A percentile compares a stretch with the other conserved stretches of the same genome.
Conservation (phyloP, 2,888 invertebrate species). For the Cloeon dipterum region DNA sequence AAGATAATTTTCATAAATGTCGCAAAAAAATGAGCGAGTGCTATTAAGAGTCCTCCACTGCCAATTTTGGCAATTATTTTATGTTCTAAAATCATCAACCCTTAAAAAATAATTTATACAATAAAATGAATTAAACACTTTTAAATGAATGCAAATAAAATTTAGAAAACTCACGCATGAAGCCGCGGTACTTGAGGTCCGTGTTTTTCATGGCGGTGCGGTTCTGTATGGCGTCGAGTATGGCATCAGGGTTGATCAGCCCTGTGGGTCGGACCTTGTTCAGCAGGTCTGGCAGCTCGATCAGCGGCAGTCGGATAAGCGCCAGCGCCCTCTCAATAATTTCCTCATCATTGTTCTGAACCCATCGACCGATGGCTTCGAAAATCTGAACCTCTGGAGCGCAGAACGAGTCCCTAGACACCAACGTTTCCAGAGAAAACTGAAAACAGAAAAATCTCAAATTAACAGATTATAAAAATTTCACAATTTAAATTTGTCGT, state of each 20-base stretch:
- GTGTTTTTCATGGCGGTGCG: conserved; percentile 56
- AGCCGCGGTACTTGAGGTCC: conserved; percentile 65
- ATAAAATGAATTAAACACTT: no score
- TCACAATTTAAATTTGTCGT: no score
- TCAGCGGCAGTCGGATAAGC: conserved; percentile 55
- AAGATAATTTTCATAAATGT: background rate
- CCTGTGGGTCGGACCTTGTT: conserved; percentile 71
- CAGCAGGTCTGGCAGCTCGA: conserved; percentile 68
- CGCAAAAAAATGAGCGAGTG: no score
- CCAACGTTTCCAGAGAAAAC: conserved; percentile 59
- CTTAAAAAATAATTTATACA: no score
- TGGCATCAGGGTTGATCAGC: conserved; percentile 66
- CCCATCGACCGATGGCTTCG: conserved; percentile 70
- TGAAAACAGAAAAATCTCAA: conserved; percentile 15
- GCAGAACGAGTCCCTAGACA: conserved; percentile 86
- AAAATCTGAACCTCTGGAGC: conserved; percentile 92
- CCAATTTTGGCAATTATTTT: no score
- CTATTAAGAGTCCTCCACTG: no score
- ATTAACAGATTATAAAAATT: no score
- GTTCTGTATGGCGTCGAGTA: conserved; percentile 85
- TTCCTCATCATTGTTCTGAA: conserved; percentile 34
- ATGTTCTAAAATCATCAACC: no score
- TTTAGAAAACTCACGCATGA: conserved; percentile 32
- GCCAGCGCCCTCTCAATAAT: conserved; percentile 13
- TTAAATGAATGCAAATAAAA: no score